Evolutionary conservation across 2,797 vertebrate genomes (phyloP).

Genomic region (Intellagama lesueurii): DNA sequence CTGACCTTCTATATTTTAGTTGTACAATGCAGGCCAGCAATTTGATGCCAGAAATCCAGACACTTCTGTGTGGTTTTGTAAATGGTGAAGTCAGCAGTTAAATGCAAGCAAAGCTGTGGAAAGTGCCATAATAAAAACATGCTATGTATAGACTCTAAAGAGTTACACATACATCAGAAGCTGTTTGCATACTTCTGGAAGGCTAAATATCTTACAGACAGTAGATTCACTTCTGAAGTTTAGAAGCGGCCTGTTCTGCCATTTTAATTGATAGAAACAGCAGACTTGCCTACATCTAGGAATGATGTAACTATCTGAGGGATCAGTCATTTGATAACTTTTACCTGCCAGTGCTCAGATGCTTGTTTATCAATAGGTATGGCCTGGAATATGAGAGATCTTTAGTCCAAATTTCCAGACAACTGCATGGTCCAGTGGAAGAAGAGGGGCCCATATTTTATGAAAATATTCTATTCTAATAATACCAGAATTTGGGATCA

Average conservation of each 20-base stretch:
- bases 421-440: background rate
- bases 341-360: background rate
- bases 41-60: slow-evolving; percentile 22
- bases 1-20: background rate
- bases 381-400: background rate
- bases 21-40: background rate
- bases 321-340: background rate
- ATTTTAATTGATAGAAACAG: slow-evolving; percentile 49
- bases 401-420: background rate
- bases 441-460: background rate
- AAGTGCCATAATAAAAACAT: slow-evolving; percentile 31
- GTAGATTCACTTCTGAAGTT: background rate
- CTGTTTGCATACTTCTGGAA: slow-evolving; percentile 18
- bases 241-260: slow-evolving; percentile 34
- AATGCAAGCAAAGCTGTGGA: slow-evolving; percentile 24
- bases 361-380: background rate
- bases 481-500: background rate
- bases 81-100: slow-evolving; percentile 30
- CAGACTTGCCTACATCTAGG: slow-evolving; percentile 43
- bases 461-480: background rate
- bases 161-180: background rate
- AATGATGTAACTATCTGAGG: slow-evolving; percentile 28
- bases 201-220: background rate
- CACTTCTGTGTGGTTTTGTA: slow-evolving; percentile 15
- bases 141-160: background rate